These are phyloP conservation scores for Macropus fuliginosus DNA, from an alignment of 2,797 vertebrate genomes.

Conservation along the genomic window DNA sequence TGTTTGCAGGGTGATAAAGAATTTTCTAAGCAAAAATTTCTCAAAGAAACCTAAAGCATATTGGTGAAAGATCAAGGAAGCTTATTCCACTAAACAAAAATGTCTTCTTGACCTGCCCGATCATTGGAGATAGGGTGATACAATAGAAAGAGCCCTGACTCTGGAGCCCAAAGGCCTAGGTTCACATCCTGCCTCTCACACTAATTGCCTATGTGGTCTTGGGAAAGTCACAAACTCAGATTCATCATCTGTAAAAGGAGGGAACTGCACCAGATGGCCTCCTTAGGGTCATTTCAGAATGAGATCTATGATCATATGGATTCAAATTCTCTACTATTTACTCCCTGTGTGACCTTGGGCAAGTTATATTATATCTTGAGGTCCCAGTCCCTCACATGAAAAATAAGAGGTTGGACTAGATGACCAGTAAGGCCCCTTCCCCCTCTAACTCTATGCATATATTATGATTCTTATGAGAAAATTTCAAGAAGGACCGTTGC, in stretches of 20 bases:
- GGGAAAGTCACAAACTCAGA: background rate
- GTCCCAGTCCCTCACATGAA: background rate
- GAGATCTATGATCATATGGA: background rate
- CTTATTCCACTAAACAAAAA: conserved; percentile 30
- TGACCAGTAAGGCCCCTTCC: background rate
- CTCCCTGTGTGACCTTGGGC: background rate
- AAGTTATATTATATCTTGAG: background rate
- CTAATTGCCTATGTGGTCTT: background rate
- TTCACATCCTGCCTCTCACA: background rate
- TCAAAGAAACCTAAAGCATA: conserved; percentile 31
- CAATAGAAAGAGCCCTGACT: background rate
- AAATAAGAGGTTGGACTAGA: background rate
- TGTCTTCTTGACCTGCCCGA: background rate
- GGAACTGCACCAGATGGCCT: background rate
- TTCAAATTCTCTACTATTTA: background rate
- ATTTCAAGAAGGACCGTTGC: conserved; percentile 4
- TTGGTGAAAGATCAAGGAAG: conserved; percentile 26
- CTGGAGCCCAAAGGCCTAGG: background rate
- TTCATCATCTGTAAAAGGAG: background rate
- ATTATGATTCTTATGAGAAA: conserved; percentile 8
- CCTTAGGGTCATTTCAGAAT: background rate
- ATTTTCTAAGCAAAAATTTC: conserved; percentile 34
- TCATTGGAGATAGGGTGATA: background rate
- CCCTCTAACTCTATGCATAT: background rate
- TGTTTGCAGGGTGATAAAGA: background rate